A percentile compares a stretch with the other conserved stretches of the same genome.
Conservation (phyloP, 2,888 invertebrate genomes). For the Idaea aversata region DNA sequence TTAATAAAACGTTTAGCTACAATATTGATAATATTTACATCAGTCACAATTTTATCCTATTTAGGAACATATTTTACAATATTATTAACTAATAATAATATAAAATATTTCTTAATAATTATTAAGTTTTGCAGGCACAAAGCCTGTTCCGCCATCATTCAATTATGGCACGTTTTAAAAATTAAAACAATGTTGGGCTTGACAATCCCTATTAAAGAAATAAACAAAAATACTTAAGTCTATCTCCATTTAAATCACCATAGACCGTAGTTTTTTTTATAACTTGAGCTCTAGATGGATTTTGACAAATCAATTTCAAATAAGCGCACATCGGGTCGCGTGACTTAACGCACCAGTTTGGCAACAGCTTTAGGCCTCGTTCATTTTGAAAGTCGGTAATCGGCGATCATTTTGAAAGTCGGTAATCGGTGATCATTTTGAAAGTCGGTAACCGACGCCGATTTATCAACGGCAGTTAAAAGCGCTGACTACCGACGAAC, state of each 20-base stretch:
- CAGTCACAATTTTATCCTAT: slow-evolving; percentile 39
- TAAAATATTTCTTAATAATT: slow-evolving; percentile 35
- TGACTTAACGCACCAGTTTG: not conserved
- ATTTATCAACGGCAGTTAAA: too few relatives aligned
- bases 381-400: not conserved
- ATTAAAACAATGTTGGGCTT: not conserved
- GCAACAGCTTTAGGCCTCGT: not conserved
- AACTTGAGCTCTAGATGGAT: not conserved
- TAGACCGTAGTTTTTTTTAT: not conserved
- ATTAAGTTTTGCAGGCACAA: slow-evolving; percentile 31
- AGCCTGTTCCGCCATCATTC: not conserved
- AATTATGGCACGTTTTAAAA: not conserved
- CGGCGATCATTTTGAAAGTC: not conserved
- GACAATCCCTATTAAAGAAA: not conserved
- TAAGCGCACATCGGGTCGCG: not conserved
- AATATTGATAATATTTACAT: slow-evolving; percentile 41
- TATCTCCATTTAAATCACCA: not conserved
- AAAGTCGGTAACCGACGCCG: too few relatives aligned
- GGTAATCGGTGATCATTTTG: not conserved
- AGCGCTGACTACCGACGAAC: too few relatives aligned
- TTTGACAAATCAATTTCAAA: not conserved
- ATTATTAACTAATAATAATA: not conserved
- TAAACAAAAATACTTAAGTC: not conserved
- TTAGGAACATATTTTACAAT: slow-evolving; percentile 46
- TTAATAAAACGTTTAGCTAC: not conserved